A percentile compares a stretch with the other conserved stretches of the same genome.
phyloP scores from a whole-genome alignment of 2,113 vertebrate genomes.

The Ascaphus truei region DNA sequence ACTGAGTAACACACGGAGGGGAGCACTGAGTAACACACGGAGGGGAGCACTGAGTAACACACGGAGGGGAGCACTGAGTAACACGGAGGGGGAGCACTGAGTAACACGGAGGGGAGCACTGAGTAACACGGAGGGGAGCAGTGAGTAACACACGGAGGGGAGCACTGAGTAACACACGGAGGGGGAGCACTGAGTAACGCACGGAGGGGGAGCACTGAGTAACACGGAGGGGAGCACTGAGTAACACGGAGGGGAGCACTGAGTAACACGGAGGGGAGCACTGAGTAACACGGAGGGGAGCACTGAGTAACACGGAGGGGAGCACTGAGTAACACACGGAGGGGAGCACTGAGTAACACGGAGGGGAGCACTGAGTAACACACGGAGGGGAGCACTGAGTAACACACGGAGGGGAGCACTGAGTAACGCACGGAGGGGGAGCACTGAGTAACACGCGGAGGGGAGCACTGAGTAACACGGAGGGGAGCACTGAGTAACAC shows the following conservation, averaged over 20 bases:
- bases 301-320: not conserved
- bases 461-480: not conserved
- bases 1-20: not conserved
- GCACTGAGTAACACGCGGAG: not conserved
- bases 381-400: rapidly evolving
- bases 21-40: too few relatives aligned
- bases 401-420: rapidly evolving
- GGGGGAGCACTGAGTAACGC: not conserved
- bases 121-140: not conserved
- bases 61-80: not conserved
- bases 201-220: rapidly evolving
- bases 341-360: too few relatives aligned
- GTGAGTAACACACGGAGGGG: rapidly evolving
- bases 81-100: rapidly evolving
- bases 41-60: too few relatives aligned
- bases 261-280: too few relatives aligned
- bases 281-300: not conserved
- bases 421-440: too few relatives aligned
- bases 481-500: rapidly evolving
- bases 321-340: too few relatives aligned
- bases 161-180: too few relatives aligned
- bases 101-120: not conserved
- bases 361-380: not conserved
- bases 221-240: not conserved
- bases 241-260: not conserved